Evolutionary conservation across 2,888 invertebrate species (phyloP), one percentile per base, ranked within the genome.

Genomic region (Dryobotodes eremita): DNA sequence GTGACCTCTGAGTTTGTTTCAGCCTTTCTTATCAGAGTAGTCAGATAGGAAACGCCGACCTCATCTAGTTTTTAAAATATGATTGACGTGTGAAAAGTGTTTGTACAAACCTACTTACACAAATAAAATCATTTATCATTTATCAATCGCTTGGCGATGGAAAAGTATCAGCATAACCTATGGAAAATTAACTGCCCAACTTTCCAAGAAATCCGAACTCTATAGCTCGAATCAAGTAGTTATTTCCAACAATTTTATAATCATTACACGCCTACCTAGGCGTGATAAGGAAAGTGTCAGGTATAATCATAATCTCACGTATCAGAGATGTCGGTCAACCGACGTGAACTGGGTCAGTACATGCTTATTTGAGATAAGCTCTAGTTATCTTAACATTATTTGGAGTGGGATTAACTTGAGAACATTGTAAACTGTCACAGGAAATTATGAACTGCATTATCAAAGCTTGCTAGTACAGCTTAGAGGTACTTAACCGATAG

Each of bases 261-360:
- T 26, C 75, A 71, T 80, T 59, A 80, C 85, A 80, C 64, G 64
- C 80, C 57, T 53, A 75, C 75, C 48, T 53, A 26, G 23, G 75
- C 80, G 8, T 71, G 82, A 75, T 83, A 75, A 75, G 79, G 57
- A 68, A 80, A 69, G 75, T 80, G 75, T 65, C 84, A 82, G 61
- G 61, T 75, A 23, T 48, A 50, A 82, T 77, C 68, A 71, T 69
- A 55, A 84, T 74, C 57, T 26, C 36, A 73, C 42, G 71, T 84
- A 65, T 73, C 85, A 59, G 36, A 8, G 20, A 59, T 50, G 62
- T 80, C 71, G 59, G 59, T 55, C 53, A 75, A 17, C 5, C n/a
- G 26, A 50, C 85, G 85, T n/a, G 81, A 83, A 83, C 68, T 85
- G 13, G 83, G 81, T 48, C 71, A 64, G 62, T 62, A 4, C 6